Evolutionary conservation across 2,113 vertebrate genomes (phyloP).

Genomic region (Gasterosteus aculeatus): DNA sequence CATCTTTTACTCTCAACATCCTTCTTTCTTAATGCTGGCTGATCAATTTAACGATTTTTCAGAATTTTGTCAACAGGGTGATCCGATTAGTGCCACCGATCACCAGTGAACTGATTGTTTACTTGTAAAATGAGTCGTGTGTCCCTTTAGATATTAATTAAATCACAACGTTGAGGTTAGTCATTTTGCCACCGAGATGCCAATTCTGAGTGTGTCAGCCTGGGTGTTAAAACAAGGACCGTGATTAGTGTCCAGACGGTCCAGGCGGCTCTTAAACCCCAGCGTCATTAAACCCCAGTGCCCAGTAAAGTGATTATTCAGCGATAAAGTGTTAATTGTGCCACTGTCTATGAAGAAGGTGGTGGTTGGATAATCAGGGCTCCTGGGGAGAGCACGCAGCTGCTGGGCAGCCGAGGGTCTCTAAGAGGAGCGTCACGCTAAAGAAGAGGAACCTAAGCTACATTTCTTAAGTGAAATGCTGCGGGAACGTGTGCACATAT

Average conservation of each 20-base stretch:
- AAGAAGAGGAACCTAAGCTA: conserved; percentile 39
- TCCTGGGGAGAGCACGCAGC: conserved; percentile 40
- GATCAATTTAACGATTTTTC: background rate
- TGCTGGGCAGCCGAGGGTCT: conserved; percentile 29
- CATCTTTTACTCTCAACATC: background rate
- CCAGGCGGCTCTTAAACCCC: conserved; percentile 59
- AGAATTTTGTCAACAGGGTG: background rate
- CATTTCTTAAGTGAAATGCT: conserved; percentile 9
- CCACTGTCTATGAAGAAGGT: conserved; percentile 51
- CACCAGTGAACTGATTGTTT: background rate
- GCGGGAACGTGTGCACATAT: background rate
- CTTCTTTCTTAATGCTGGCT: background rate
- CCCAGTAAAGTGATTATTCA: conserved; percentile 72
- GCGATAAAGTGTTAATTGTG: conserved; percentile 78
- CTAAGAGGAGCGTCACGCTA: conserved; percentile 40
- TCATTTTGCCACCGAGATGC: background rate
- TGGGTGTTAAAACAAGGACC: conserved; percentile 43
- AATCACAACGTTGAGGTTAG: background rate
- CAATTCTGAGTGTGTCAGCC: conserved; percentile 28
- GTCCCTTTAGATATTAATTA: conserved; percentile 13
- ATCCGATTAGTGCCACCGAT: background rate
- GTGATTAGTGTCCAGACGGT: conserved; percentile 64
- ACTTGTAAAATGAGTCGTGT: background rate
- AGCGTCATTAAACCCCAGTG: conserved; percentile 64
- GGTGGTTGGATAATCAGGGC: conserved; percentile 57